Evolutionary conservation across 2,113 vertebrate species (phyloP).

Genomic region (Noctilio leporinus): DNA sequence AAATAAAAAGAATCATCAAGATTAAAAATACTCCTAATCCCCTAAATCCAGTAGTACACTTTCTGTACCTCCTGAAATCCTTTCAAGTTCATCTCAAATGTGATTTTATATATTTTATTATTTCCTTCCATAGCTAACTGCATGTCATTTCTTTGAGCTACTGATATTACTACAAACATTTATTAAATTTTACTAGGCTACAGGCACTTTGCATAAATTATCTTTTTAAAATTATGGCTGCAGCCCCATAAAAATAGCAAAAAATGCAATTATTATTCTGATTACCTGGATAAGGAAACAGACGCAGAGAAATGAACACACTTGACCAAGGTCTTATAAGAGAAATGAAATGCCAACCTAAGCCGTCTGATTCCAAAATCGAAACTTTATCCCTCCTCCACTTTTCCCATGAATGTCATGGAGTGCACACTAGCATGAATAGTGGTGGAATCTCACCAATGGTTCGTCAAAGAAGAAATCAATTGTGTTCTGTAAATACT

Average conservation of each 20-base stretch:
- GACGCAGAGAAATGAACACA: neutral
- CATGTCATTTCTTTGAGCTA: neutral
- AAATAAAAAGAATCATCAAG: neutral
- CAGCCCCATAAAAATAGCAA: conserved; percentile 17
- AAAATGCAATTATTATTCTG: neutral
- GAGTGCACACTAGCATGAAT: neutral
- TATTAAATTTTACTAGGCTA: conserved; percentile 22
- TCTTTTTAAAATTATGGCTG: neutral
- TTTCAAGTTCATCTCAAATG: neutral
- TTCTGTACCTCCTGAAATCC: neutral
- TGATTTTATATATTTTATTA: neutral
- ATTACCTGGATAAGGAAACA: conserved; percentile 1
- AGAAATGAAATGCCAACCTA: neutral
- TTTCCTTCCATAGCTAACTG: neutral
- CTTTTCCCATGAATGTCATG: neutral
- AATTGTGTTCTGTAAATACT: neutral
- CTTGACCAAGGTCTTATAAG: neutral
- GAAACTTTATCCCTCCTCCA: neutral
- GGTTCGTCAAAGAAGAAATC: neutral
- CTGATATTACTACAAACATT: neutral
- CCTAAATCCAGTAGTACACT: neutral
- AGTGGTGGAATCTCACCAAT: neutral
- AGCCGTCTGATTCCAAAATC: neutral
- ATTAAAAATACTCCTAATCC: neutral
- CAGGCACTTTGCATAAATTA: conserved; percentile 1